A percentile compares a stretch with the other conserved stretches of the same genome.
Evolutionary conservation across 1,140 invertebrate species (phyloP).

Genomic region (Kradibia gibbosae): DNA sequence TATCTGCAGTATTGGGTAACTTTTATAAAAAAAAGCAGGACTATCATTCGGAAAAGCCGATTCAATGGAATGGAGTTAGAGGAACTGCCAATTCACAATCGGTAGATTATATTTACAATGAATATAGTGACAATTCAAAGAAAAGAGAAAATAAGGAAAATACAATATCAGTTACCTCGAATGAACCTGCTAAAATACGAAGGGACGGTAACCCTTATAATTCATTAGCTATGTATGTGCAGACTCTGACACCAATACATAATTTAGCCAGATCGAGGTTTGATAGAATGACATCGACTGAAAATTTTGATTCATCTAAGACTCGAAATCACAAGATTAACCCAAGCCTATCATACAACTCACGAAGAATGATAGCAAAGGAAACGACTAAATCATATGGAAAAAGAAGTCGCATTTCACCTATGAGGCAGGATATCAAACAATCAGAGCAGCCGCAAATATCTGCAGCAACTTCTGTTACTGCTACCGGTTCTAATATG

Average conservation of each 20-base stretch:
- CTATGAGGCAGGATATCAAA: slow-evolving; percentile 27
- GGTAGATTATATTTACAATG: background rate
- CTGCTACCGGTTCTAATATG: slow-evolving; percentile 63
- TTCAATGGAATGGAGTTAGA: background rate
- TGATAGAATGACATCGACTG: background rate
- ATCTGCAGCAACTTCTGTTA: slow-evolving; percentile 38
- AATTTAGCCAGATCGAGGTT: background rate
- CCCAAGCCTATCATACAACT: background rate
- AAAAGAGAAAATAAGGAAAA: background rate
- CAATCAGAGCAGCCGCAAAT: background rate
- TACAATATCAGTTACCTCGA: background rate
- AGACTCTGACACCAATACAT: background rate
- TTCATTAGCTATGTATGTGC: background rate
- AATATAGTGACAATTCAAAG: background rate
- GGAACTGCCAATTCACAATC: background rate
- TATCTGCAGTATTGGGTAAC: slow-evolving; percentile 52
- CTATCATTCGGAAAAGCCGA: background rate
- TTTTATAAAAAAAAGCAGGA: slow-evolving; percentile 42
- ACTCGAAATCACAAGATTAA: background rate
- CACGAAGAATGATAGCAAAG: background rate
- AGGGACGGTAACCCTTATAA: background rate
- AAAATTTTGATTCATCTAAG: background rate
- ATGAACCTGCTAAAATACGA: background rate
- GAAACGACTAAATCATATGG: background rate
- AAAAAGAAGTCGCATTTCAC: slow-evolving; percentile 3